phyloP scores from a whole-genome alignment of 2,113 vertebrate species.

The Antechinus flavipes region DNA sequence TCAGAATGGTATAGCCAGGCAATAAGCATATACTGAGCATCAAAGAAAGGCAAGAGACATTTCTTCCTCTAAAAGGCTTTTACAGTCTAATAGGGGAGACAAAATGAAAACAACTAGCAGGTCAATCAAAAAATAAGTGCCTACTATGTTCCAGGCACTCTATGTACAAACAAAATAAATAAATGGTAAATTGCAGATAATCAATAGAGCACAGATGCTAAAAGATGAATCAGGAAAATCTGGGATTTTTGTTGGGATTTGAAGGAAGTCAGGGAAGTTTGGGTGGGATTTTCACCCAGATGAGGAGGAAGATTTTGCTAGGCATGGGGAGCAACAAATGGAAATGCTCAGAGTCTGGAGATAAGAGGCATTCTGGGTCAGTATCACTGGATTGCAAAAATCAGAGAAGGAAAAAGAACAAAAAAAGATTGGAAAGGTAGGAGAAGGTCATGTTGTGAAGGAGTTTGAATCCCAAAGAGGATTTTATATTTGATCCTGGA shows the following conservation, averaged over 20 bases:
- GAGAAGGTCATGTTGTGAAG: background rate
- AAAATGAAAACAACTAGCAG: background rate
- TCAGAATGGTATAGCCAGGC: background rate
- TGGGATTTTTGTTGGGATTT: background rate
- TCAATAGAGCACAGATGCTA: background rate
- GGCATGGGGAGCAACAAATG: background rate
- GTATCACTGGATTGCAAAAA: background rate
- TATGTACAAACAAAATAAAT: background rate
- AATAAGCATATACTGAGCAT: background rate
- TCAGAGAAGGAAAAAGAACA: too few relatives aligned
- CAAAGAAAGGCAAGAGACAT: background rate
- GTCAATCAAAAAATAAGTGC: background rate
- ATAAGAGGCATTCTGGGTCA: background rate
- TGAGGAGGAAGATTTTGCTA: background rate
- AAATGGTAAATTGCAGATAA: background rate
- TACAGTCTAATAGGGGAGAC: background rate
- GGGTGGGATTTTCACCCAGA: too few relatives aligned
- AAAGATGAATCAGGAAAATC: background rate
- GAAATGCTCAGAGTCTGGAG: background rate
- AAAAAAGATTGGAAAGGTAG: background rate
- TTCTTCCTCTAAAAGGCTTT: background rate
- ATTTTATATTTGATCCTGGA: background rate
- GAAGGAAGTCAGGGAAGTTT: background rate
- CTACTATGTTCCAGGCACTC: background rate
- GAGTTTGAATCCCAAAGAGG: background rate